These are phyloP conservation scores for Lasioglossum figueresi DNA, from an alignment of 2,888 invertebrate genomes.

Conservation along the genomic window DNA sequence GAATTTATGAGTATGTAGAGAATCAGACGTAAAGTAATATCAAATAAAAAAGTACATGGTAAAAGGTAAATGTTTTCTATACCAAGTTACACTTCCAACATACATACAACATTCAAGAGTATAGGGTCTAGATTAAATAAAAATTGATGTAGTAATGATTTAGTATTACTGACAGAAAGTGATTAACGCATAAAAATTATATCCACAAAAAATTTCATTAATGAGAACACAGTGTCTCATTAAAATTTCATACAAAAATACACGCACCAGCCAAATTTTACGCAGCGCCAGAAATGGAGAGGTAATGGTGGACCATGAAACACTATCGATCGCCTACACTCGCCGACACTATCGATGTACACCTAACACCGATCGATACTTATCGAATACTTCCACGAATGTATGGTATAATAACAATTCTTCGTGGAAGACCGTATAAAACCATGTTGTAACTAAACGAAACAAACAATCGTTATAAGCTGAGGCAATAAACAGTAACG, in stretches of 20 bases:
- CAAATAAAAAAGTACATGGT: too few relatives aligned
- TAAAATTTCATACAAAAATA: neutral
- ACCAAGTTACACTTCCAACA: neutral
- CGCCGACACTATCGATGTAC: too few relatives aligned
- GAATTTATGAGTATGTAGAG: neutral
- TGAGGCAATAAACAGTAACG: neutral
- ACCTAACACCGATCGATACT: neutral
- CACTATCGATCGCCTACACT: neutral
- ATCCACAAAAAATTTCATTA: neutral
- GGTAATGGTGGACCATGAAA: neutral
- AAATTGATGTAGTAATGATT: neutral
- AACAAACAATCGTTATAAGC: neutral
- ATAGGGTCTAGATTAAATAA: neutral
- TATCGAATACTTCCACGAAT: neutral
- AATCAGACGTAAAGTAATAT: too few relatives aligned
- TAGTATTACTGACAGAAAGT: neutral
- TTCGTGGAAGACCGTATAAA: neutral
- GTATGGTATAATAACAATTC: neutral
- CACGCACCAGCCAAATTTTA: neutral
- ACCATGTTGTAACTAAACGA: neutral
- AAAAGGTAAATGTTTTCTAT: neutral
- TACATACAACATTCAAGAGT: neutral
- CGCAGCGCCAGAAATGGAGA: neutral
- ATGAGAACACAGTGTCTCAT: neutral
- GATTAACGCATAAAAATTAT: neutral